phyloP scores from a whole-genome alignment of 2,797 vertebrate species.

The Glossophaga mutica region DNA sequence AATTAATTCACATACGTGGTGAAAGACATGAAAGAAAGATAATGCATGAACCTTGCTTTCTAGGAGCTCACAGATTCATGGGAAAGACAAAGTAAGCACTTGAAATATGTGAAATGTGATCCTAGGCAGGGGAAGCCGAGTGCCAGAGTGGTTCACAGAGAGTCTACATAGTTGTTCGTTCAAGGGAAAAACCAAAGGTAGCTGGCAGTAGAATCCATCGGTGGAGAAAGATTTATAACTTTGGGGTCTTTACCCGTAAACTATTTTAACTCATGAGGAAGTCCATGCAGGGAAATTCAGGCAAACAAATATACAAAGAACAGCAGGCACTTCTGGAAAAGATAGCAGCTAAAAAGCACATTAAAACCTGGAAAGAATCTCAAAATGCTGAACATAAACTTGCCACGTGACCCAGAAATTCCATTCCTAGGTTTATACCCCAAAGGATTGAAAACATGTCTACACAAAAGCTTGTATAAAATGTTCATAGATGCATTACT shows the following conservation, averaged over 20 bases:
- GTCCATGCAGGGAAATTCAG: neutral
- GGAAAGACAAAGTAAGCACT: neutral
- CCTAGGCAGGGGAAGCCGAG: neutral
- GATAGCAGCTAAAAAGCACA: neutral
- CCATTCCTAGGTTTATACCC: neutral
- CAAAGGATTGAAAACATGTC: neutral
- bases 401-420: neutral
- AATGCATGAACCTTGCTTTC: neutral
- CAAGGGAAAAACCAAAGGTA: neutral
- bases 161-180: neutral
- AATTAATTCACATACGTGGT: conserved; percentile 15
- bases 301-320: neutral
- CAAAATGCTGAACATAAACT: neutral
- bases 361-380: neutral
- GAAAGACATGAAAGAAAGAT: neutral
- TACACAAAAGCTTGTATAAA: neutral
- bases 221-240: neutral
- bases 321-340: neutral
- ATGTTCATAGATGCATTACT: neutral
- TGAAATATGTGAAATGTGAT: neutral
- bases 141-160: neutral
- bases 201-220: neutral
- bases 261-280: neutral
- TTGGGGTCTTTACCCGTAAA: neutral
- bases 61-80: neutral